phyloP scores from a whole-genome alignment of 2,888 invertebrate genomes.

The Macaria notata region DNA sequence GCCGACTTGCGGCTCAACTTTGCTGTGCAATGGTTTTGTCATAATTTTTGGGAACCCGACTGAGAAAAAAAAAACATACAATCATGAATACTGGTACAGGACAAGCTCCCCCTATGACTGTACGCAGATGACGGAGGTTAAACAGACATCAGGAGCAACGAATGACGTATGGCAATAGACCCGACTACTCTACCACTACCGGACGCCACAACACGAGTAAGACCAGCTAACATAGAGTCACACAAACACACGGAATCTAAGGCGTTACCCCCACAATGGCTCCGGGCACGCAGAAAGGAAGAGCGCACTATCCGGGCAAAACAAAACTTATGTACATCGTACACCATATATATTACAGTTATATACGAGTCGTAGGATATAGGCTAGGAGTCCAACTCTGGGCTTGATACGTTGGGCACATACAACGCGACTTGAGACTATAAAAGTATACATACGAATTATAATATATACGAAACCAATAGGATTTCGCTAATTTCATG shows the following conservation, averaged over 20 bases:
- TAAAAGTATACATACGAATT: no score
- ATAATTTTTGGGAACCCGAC: no score
- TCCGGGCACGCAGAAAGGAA: conserved; percentile 67
- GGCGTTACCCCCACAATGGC: conserved; percentile 56
- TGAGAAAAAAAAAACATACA: no score
- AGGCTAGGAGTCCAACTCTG: no score
- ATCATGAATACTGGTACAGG: no score
- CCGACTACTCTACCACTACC: conserved; percentile 11
- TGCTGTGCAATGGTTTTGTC: no score
- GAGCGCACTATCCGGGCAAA: conserved; percentile 58
- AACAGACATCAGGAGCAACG: background rate
- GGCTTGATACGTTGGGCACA: no score
- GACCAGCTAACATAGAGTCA: conserved; percentile 10
- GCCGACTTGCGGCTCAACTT: no score
- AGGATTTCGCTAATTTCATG: no score
- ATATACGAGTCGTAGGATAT: background rate
- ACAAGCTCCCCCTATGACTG: no score
- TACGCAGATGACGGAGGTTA: background rate
- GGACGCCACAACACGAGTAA: conserved; percentile 10
- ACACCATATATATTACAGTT: conserved; percentile 1
- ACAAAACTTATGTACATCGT: conserved; percentile 39
- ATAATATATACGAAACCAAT: no score
- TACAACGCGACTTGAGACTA: no score
- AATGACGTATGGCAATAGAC: background rate
- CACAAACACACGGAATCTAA: conserved; percentile 17